Percentiles rank a stretch among this genome's conserved stretches.
These are phyloP conservation scores for Periophthalmus modestus DNA, from an alignment of 2,113 vertebrate species.

Conservation along the genomic window DNA sequence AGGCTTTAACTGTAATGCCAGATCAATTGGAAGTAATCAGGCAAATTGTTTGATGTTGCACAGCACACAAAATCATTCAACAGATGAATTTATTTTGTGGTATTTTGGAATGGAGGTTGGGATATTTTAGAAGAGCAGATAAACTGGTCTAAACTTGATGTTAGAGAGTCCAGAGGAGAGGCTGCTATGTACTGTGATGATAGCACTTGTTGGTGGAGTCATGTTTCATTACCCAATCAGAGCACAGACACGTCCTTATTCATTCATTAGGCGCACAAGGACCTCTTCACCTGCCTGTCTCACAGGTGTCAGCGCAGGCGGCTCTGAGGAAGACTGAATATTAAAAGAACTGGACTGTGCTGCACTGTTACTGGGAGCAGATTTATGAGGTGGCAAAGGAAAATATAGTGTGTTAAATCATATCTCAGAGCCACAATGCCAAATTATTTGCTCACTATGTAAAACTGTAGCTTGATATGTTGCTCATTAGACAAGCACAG, in stretches of 20 bases:
- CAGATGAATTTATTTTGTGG: conserved; percentile 75
- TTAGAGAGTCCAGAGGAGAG: conserved; percentile 3
- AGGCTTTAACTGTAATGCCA: conserved; percentile 70
- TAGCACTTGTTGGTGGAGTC: not conserved
- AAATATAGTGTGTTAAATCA: conserved; percentile 73
- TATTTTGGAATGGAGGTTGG: conserved; percentile 40
- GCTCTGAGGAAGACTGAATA: conserved; percentile 40
- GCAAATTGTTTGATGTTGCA: conserved; percentile 81
- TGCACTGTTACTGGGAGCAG: conserved; percentile 56
- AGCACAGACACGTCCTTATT: conserved; percentile 7
- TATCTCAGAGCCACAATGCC: conserved; percentile 58
- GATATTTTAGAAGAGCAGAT: conserved; percentile 49
- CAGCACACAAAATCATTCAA: conserved; percentile 80
- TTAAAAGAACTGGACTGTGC: conserved; percentile 51
- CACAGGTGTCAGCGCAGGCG: conserved; percentile 25
- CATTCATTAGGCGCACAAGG: conserved; percentile 22
- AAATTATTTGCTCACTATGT: conserved; percentile 69
- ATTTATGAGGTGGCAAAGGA: conserved; percentile 71
- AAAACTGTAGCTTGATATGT: conserved; percentile 54
- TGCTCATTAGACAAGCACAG: conserved; percentile 52
- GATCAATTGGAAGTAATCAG: conserved; percentile 85
- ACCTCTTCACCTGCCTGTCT: conserved; percentile 33
- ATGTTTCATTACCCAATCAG: conserved; percentile 9
- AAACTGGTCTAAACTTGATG: conserved; percentile 28
- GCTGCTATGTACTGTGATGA: not conserved